Percentiles rank a stretch among this genome's conserved stretches.
Conservation (phyloP, 2,797 vertebrate genomes). For the Glyptemys insculpta region DNA sequence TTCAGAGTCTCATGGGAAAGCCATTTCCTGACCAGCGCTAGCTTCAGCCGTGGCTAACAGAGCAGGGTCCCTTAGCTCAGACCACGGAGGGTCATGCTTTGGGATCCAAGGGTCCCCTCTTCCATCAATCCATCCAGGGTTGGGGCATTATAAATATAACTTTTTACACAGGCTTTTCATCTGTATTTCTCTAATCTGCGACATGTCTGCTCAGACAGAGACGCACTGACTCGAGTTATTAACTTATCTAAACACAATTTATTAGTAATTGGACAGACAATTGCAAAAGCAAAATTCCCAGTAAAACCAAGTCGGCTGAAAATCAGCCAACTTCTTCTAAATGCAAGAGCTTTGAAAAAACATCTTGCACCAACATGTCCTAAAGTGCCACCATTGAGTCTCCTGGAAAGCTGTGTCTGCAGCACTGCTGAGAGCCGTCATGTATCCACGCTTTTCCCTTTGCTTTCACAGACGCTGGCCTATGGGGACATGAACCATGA, state of each 20-base stretch:
- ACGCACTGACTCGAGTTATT: neutral
- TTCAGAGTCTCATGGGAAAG: neutral
- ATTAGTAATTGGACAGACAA: neutral
- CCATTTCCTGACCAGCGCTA: neutral
- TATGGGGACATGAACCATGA: slow-evolving; percentile 93
- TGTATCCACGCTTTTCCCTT: neutral
- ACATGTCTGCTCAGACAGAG: neutral
- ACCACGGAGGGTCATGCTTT: neutral
- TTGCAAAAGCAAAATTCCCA: neutral
- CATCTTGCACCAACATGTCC: neutral
- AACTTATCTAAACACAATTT: neutral
- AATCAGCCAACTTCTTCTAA: neutral
- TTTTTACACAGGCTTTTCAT: neutral
- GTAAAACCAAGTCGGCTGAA: neutral
- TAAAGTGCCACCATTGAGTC: neutral
- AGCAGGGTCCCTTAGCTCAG: neutral
- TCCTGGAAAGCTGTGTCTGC: neutral
- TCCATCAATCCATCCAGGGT: neutral
- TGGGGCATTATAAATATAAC: neutral
- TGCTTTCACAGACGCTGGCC: slow-evolving; percentile 84
- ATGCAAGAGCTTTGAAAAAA: neutral
- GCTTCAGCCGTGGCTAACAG: neutral
- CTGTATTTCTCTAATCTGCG: neutral
- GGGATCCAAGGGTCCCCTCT: neutral
- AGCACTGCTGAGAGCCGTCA: neutral